phyloP scores from a whole-genome alignment of 1,140 invertebrate genomes.

The Apis cerana region DNA sequence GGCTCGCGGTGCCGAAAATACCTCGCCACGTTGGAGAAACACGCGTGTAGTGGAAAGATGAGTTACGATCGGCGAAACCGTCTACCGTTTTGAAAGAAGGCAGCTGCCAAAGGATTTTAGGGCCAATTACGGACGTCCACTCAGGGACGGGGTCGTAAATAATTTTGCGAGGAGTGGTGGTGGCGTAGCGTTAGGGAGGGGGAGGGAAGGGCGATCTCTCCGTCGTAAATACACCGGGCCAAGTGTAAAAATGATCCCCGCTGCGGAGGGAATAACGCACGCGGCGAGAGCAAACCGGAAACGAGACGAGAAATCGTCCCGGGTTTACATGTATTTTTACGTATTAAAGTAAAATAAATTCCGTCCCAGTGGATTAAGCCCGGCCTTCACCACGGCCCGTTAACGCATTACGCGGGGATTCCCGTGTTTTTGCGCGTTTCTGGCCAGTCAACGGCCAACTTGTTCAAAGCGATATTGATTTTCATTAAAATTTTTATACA shows the following conservation, averaged over 20 bases:
- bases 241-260: no score
- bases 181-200: no score
- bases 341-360: constrained; percentile 51
- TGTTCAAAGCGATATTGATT: constrained; percentile 43
- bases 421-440: constrained; percentile 34
- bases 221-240: no score
- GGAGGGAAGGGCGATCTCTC: no score
- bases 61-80: constrained; percentile 29
- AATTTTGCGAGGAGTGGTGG: not conserved
- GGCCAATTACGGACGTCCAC: constrained; percentile 30
- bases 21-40: not conserved
- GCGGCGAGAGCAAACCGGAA: constrained; percentile 2
- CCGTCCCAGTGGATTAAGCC: constrained; percentile 37
- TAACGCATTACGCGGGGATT: constrained; percentile 32
- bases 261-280: no score
- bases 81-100: constrained; percentile 21
- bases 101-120: constrained; percentile 31
- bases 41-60: not conserved
- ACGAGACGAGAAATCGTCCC: constrained; percentile 10
- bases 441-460: not conserved
- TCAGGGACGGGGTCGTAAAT: constrained; percentile 4
- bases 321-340: constrained; percentile 23
- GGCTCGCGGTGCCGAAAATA: not conserved
- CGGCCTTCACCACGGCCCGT: constrained; percentile 22
- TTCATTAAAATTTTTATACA: constrained; percentile 51